Percentiles rank a stretch among this genome's conserved stretches.
Evolutionary conservation across 1,140 invertebrate genomes (phyloP).

Genomic region (Nylanderia fulva): DNA sequence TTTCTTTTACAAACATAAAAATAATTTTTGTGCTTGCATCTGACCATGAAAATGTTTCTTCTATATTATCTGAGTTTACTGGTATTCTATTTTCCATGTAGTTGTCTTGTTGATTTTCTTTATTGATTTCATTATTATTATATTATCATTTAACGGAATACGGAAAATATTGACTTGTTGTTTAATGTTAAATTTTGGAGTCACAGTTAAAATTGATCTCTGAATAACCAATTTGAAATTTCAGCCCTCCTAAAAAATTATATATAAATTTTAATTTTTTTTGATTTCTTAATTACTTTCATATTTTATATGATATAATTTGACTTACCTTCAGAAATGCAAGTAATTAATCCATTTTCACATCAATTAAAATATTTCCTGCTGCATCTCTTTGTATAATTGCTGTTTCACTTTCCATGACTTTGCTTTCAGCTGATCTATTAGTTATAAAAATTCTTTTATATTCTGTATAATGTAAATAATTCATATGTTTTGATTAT

Average conservation of each 20-base stretch:
- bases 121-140: neutral
- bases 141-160: conserved; percentile 5
- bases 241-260: neutral
- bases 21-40: conserved; percentile 17
- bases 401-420: neutral
- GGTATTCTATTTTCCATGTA: neutral
- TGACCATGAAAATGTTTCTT: conserved; percentile 10
- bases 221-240: neutral
- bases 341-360: neutral
- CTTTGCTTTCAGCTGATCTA: neutral
- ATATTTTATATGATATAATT: neutral
- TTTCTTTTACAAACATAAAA: neutral
- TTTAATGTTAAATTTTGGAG: neutral
- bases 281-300: neutral
- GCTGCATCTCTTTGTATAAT: neutral
- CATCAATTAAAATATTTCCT: neutral
- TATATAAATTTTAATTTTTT: neutral
- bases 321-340: conserved; percentile 3
- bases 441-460: too few species aligned
- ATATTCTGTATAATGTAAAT: too few species aligned
- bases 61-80: neutral
- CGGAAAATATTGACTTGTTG: neutral
- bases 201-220: neutral
- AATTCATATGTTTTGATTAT: too few species aligned
- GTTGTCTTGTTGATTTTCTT: neutral